A percentile compares a stretch with the other conserved stretches of the same genome.
phyloP scores from a whole-genome alignment of 2,797 vertebrate species.

The Gymnopithys bicolor region DNA sequence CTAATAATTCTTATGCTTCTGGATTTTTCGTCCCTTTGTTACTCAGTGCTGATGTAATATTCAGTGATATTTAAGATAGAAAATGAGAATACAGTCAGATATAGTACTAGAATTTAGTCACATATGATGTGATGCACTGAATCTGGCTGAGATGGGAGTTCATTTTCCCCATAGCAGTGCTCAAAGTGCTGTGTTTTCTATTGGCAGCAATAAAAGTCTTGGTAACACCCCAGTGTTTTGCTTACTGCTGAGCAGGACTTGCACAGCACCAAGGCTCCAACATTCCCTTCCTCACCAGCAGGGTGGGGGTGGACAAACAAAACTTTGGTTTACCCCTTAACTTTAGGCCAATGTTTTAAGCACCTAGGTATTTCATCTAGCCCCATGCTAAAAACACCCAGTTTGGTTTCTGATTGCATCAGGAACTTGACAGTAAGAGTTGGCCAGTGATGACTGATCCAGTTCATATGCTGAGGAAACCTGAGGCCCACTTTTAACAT shows the following conservation, averaged over 20 bases:
- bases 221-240: background rate
- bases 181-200: background rate
- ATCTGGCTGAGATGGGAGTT: background rate
- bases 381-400: rapidly evolving
- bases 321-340: background rate
- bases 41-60: background rate
- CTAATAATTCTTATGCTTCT: background rate
- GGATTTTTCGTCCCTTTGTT: background rate
- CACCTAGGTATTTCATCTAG: background rate
- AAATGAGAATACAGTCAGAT: background rate
- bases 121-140: background rate
- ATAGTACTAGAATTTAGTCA: background rate
- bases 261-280: background rate
- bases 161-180: background rate
- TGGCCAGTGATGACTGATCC: background rate
- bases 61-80: background rate
- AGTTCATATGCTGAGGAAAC: background rate
- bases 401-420: background rate
- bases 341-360: background rate
- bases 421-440: background rate
- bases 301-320: background rate
- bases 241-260: background rate
- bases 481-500: background rate
- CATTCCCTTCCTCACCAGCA: rapidly evolving
- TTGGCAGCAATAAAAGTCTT: background rate